Base-by-base conservation (phyloP, 1,140 invertebrate species). In the Trinorchestia longiramus region DNA sequence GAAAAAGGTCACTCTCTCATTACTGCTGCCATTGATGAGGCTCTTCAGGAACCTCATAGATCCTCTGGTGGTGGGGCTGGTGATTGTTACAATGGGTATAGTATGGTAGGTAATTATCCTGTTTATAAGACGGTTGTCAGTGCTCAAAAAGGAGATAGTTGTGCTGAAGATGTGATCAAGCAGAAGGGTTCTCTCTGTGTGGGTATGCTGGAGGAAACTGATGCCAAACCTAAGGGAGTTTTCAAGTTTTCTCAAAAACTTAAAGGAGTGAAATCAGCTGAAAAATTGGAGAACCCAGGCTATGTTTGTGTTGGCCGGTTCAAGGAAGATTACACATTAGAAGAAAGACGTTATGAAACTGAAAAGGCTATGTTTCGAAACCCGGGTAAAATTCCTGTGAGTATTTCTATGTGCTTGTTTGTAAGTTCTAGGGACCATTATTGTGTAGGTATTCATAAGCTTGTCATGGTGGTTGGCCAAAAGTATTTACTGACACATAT, bases 331-430 rank as follows among this genome's bases (percentile, higher is more conserved):
- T 28, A 77, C 62, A 36, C 1, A 23, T 77, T 77, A 77, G 62
- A 77, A 77, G 62, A 77, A 36, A 77, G 62, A 36, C 62, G 62
- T 23, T 77, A 77, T 77, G 15, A 77, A 77, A 77, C 15, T 77
- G 62, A 77, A 28, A 77, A 77, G 28, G 62, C 62, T 23, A 77
- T 77, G 62, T 77, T 77, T 3, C 28, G 11, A 77, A 77, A 77
- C 11, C 62, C 62, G 62, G 62, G 62, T 36, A 77, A 28, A 77
- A 28, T 77, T 77, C 62, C 62, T 77, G 87, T 96, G n/a, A 53
- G 95, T 41, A 44, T 95, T 42, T 96, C 43, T 96, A 36, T 96
- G 41, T 94, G 47, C 96, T 87, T 95, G 40, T 95, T 11, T 40
- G n/a, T 42, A 88, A 94, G 47, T 36, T 41, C 41, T 87, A 0